Evolutionary conservation across 2,888 invertebrate genomes (phyloP), one percentile per base, ranked within the genome.

Genomic region (Zaprionus obscuricornis): DNA sequence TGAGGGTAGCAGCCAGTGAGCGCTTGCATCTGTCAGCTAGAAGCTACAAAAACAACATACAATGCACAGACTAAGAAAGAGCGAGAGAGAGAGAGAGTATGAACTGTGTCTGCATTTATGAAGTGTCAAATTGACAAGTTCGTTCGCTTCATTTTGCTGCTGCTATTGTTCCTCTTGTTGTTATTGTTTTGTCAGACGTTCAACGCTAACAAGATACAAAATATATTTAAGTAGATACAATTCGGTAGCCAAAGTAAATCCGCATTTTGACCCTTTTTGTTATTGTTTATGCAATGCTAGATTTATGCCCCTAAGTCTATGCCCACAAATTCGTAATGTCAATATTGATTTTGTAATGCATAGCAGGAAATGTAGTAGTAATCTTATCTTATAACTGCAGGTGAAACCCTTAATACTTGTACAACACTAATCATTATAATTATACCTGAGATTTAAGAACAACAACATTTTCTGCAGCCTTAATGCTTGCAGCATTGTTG

Each of bases 71-170:
- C 56, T 49, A 66, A 57, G 62, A 56, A 13, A 51, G 24, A 27
- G 22, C 7, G 22, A 22, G 22, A 22, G 7, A 22, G 22, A 22
- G 22, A 64, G 65, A 55, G 63, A 31, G n/a, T 26, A 36, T 43
- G 16, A 8, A 20, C 6, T 13, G 34, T 33, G 63, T 57, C 64
- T 68, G 73, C 77, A 79, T 81, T 85, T 85, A 82, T 85, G 81
- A 82, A 85, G 82, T 82, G 82, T 82, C 82, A 85, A 85, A 74
- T 66, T 82, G 82, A 82, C 82, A 85, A 82, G 82, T 76, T 76
- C 75, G 60, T 50, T 33, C 43, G 27, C 40, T 54, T 40, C 13
- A 22, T 39, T n/a, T 31, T 37, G 40, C 45, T 22, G 27, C 43
- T 57, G 33, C 33, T 58, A 56, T 51, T 49, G 29, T 52, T 47